A percentile compares a stretch with the other conserved stretches of the same genome.
phyloP scores from a whole-genome alignment of 2,113 vertebrate genomes.

The Ovis canadensis region DNA sequence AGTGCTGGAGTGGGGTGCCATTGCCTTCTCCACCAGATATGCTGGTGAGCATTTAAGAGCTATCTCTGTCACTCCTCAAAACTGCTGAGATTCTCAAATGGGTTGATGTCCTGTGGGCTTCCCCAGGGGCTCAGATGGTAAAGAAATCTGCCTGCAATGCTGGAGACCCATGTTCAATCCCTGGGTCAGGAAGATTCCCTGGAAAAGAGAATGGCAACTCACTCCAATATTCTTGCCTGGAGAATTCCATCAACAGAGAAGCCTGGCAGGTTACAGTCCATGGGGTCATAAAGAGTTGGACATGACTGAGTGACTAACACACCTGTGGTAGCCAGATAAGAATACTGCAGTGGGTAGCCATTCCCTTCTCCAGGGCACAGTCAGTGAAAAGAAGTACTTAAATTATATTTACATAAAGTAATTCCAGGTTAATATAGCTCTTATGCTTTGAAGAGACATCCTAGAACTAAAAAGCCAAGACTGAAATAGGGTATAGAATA shows the following conservation, averaged over 20 bases:
- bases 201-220: background rate
- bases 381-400: background rate
- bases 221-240: background rate
- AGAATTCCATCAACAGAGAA: background rate
- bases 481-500: background rate
- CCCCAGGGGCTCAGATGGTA: background rate
- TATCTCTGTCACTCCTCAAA: background rate
- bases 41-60: background rate
- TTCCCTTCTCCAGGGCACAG: background rate
- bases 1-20: too few species aligned
- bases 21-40: background rate
- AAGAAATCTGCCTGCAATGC: background rate
- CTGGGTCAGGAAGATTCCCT: background rate
- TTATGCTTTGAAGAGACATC: background rate
- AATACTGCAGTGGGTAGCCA: background rate
- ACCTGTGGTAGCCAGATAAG: background rate
- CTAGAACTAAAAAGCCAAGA: background rate
- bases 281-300: background rate
- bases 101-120: background rate
- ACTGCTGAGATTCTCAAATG: background rate
- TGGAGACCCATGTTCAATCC: background rate
- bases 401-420: background rate
- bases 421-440: background rate
- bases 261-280: background rate
- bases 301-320: background rate